Evolutionary conservation across 1,140 invertebrate species (phyloP).

Genomic region (Drosophila subpulchrella): DNA sequence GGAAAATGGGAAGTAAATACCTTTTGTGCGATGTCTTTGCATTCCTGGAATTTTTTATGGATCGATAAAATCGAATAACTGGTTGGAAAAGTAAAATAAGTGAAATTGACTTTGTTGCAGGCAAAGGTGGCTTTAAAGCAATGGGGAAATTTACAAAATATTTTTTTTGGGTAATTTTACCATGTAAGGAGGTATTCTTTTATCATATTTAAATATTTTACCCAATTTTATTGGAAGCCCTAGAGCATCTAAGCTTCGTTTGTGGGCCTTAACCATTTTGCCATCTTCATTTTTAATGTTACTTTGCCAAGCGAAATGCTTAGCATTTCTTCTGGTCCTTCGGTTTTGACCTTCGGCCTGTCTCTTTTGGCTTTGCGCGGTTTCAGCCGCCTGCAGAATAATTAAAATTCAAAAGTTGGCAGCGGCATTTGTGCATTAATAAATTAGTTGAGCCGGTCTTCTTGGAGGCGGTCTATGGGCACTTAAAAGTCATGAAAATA

Average conservation of each 20-base stretch:
- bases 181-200: no score
- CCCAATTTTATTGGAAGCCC: no score
- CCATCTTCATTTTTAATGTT: constrained; percentile 14
- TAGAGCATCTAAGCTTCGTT: constrained; percentile 1
- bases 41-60: constrained; percentile 28
- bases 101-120: background rate
- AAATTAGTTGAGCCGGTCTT: constrained; percentile 44
- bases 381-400: constrained; percentile 27
- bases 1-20: constrained; percentile 12
- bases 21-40: background rate
- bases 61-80: constrained; percentile 17
- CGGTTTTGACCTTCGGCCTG: constrained; percentile 29
- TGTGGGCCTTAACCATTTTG: background rate
- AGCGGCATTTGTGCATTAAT: constrained; percentile 61
- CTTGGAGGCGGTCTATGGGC: constrained; percentile 16
- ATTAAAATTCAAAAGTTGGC: constrained; percentile 65
- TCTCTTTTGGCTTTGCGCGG: constrained; percentile 28
- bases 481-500: constrained; percentile 72
- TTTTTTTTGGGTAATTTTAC: no score
- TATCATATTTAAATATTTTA: background rate
- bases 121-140: background rate
- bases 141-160: background rate
- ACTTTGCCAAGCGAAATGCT: background rate
- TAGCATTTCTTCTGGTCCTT: constrained; percentile 16
- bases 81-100: background rate